Evolutionary conservation across 2,888 invertebrate genomes (phyloP), one percentile per base, ranked within the genome.

Genomic region (Pseudoips prasinana): DNA sequence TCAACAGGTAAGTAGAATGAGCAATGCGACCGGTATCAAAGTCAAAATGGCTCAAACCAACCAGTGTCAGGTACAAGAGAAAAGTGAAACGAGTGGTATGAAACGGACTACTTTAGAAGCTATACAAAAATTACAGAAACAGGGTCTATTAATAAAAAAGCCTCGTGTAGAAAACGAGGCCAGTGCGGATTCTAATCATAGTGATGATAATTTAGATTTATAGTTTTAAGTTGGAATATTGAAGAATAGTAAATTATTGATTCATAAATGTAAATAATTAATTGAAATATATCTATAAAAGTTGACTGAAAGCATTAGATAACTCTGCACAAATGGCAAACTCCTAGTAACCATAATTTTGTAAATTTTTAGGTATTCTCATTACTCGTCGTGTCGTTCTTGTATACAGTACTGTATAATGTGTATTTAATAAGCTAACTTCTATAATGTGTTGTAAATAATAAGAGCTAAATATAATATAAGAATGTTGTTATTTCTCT

Each of bases 111-210:
- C 87, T 14, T 60, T 87, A 58, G 79, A 80, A 33, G 85, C 86
- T n/a, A 76, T 88, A 54, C 75, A 86, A 56, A 86, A 72, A 45
- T 66, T 88, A 43, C 85, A 83, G 52, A 82, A 72, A 55, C 84
- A 84, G 44, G 88, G 88, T 29, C 65, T 88, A 6, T 63, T 87
- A 50, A 70, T 88, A 5, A 87, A 88, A 50, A 86, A 85, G 38
- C 88, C 88, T 10, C 73, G 78, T 3, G 27, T 76, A 35, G 84
- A 78, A n/a, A 64, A 58, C 37, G 72, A 76, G 25, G 64, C 68
- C 17, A 69, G 60, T 52, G 73, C 73, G 23, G 51, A 64, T 27
- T 67, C 63, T 7, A 58, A 75, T 24, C 64, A 60, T 7, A 67
- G 59, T 22, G 68, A 69, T 28, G 69, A 72, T 28, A 61, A 73